These are phyloP conservation scores for Ophiodon elongatus DNA, from an alignment of 2,113 vertebrate genomes.

Conservation along the genomic window DNA sequence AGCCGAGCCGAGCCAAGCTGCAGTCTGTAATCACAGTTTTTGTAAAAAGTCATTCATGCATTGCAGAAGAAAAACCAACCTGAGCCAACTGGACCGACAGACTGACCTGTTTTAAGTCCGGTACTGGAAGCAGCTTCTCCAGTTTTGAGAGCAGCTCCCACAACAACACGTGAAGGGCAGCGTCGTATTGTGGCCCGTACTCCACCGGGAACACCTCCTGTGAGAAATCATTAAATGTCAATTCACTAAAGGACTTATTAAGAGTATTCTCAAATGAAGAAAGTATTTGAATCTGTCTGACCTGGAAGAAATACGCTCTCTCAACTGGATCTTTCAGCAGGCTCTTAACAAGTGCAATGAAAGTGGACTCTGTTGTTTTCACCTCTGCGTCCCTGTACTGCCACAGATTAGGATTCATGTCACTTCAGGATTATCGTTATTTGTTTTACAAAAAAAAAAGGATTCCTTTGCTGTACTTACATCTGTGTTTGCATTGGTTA, in stretches of 20 bases:
- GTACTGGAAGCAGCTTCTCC: slow-evolving; percentile 79
- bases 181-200: slow-evolving; percentile 85
- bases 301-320: slow-evolving; percentile 84
- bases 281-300: slow-evolving; percentile 29
- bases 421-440: neutral
- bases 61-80: neutral
- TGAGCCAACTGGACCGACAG: neutral
- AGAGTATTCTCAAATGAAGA: neutral
- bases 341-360: slow-evolving; percentile 78
- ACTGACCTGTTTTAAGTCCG: slow-evolving; percentile 79
- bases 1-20: slow-evolving; percentile 68
- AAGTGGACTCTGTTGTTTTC: slow-evolving; percentile 76
- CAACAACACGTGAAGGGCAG: slow-evolving; percentile 82
- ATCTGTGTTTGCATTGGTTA: slow-evolving; percentile 42
- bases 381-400: slow-evolving; percentile 72
- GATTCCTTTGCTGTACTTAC: slow-evolving; percentile 45
- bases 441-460: neutral
- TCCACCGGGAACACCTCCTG: slow-evolving; percentile 85
- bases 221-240: neutral
- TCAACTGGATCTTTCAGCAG: slow-evolving; percentile 81
- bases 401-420: slow-evolving; percentile 19
- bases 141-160: slow-evolving; percentile 85
- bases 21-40: slow-evolving; percentile 67
- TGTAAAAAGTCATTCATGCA: fast-evolving
- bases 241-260: neutral